phyloP scores from a whole-genome alignment of 1,140 invertebrate genomes.

The Lamellibrachia luymesi region DNA sequence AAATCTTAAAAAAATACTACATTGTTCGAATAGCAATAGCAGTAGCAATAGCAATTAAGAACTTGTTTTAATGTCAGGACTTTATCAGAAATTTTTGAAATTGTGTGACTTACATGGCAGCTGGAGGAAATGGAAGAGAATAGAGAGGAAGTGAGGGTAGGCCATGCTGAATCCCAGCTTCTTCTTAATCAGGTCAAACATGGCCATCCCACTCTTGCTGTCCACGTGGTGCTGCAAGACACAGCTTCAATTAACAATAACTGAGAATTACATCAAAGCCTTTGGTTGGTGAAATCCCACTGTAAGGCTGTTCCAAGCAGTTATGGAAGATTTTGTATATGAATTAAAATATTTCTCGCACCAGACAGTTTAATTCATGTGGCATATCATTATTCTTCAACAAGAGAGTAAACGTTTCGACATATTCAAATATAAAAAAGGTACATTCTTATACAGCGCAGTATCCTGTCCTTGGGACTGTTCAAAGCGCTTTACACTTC shows the following conservation, averaged over 20 bases:
- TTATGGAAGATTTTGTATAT: not conserved
- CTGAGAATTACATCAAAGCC: not conserved
- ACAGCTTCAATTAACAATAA: not conserved
- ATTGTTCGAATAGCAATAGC: no score
- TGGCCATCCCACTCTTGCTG: conserved; percentile 86
- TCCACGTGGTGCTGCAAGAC: conserved; percentile 72
- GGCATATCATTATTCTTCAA: not conserved
- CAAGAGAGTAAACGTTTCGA: not conserved
- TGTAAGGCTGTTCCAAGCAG: not conserved
- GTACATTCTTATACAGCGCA: no score
- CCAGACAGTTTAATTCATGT: not conserved
- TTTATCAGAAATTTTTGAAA: not conserved
- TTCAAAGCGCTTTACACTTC: no score
- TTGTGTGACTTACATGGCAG: conserved; percentile 75
- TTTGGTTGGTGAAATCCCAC: not conserved
- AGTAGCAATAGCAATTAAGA: no score
- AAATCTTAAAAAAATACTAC: not conserved
- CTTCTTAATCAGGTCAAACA: conserved; percentile 89
- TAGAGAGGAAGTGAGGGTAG: conserved; percentile 87
- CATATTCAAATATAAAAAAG: not conserved
- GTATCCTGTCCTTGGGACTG: no score
- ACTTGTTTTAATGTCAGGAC: no score
- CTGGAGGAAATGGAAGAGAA: conserved; percentile 87
- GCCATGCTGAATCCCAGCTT: conserved; percentile 90
- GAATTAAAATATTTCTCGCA: not conserved